Evolutionary conservation across 2,888 invertebrate species (phyloP).

Genomic region (Eupsilia transversa): DNA sequence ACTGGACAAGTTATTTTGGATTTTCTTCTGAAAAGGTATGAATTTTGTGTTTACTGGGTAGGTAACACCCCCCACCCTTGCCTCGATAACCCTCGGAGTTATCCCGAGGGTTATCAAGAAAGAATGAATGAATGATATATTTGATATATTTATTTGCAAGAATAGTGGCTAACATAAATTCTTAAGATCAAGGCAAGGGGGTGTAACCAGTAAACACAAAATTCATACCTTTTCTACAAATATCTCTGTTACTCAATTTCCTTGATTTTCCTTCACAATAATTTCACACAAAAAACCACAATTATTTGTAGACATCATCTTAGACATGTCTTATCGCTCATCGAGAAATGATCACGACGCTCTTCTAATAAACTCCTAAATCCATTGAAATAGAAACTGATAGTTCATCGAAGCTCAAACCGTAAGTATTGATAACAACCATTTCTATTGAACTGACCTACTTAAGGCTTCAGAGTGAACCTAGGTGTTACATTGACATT

Average conservation of each 20-base stretch:
- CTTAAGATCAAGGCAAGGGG: too few species aligned
- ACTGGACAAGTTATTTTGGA: too few species aligned
- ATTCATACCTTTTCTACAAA: slow-evolving; percentile 9
- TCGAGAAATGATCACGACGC: neutral
- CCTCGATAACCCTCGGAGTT: too few species aligned
- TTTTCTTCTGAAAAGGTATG: too few species aligned
- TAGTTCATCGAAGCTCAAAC: neutral
- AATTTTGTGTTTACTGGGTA: too few species aligned
- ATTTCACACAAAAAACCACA: neutral
- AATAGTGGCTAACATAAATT: too few species aligned
- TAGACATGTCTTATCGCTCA: fast-evolving
- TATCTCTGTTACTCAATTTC: neutral
- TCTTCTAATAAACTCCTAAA: neutral
- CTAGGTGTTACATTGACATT: slow-evolving; percentile 53
- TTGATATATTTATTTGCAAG: too few species aligned
- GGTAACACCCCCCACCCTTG: too few species aligned
- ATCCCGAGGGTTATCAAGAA: neutral
- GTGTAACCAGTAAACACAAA: neutral
- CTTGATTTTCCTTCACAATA: too few species aligned
- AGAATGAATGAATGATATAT: too few species aligned
- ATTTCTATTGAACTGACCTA: slow-evolving; percentile 12
- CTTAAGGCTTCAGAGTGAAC: neutral
- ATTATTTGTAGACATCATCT: neutral
- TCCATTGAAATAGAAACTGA: neutral
- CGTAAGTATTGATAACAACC: slow-evolving; percentile 2